Evolutionary conservation across 1,140 invertebrate species (phyloP).

Genomic region (Meloidogyne chitwoodi): DNA sequence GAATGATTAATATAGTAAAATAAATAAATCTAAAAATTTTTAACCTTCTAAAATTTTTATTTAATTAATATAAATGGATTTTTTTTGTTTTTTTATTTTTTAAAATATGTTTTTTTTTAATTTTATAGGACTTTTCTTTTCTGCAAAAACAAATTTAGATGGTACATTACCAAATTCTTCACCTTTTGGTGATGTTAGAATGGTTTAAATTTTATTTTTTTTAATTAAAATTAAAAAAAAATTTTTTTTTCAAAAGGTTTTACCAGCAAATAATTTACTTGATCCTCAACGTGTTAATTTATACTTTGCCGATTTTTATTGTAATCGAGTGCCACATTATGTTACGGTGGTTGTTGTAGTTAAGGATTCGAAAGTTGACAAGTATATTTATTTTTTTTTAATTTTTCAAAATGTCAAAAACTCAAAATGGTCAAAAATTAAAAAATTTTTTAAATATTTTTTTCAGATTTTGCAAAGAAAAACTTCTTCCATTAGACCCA

Average conservation of each 20-base stretch:
- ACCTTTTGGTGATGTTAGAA: constrained; percentile 47
- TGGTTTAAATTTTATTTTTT: constrained; percentile 10
- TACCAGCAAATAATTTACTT: constrained; percentile 23
- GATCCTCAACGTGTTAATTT: constrained; percentile 21
- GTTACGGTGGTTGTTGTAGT: constrained; percentile 43
- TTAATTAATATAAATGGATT: too few relatives aligned
- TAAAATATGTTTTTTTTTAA: neutral
- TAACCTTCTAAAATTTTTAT: neutral
- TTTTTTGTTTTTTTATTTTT: too few relatives aligned
- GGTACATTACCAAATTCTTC: constrained; percentile 18
- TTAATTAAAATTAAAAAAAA: neutral
- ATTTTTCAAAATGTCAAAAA: too few relatives aligned
- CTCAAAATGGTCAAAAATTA: neutral
- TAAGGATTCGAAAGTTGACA: constrained; percentile 26
- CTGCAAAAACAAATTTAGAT: constrained; percentile 34
- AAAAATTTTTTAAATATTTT: neutral
- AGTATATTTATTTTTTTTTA: constrained; percentile 19
- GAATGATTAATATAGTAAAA: too few relatives aligned
- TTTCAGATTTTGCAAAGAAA: constrained; percentile 43
- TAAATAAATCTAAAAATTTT: too few relatives aligned
- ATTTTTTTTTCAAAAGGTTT: neutral
- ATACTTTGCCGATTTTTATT: constrained; percentile 52
- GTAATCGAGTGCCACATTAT: constrained; percentile 39
- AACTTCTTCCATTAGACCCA: constrained; percentile 29
- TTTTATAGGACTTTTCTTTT: constrained; percentile 33